Evolutionary conservation across 2,797 vertebrate species (phyloP), one percentile per base, ranked within the genome.

Genomic region (Erithacus rubecula): DNA sequence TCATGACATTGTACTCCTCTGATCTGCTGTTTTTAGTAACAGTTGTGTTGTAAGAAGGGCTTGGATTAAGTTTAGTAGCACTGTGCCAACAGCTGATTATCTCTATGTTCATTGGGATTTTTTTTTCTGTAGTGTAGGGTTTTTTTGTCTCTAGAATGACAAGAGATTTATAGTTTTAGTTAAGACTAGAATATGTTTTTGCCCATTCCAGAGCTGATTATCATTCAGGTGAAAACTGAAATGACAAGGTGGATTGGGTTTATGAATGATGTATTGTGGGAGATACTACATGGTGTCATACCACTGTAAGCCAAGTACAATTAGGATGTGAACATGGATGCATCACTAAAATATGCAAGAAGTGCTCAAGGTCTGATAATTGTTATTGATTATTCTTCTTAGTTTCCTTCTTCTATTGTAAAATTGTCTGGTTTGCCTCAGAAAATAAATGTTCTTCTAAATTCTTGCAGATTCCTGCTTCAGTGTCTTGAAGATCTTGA

Each of bases 401-500:
- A 8, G 19, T 68, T 79, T 14, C 17, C 24, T 56, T 59, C 51
- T 59, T 26, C 37, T 91, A 6, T 47, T 70, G 11, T 63, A 47
- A 77, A 76, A 37, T 51, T 51, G 4, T 68, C 32, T 79, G 27
- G 2, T 59, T 70, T 75, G 30, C 46, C 32, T 64, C 41, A 80
- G 21, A 85, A 94, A 93, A 55, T 64, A 74, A 89, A 32, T 41
- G 5, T 59, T 83, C 20, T 18, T 88, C 94, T 94, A n/a, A 43
- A 76, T 92, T 87, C 23, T 44, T 94, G 43, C 94, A 99, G 99
- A 95, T 99, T 99, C 98, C 97, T 99, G 94, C 98, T 99, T 97
- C 99, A 99, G 0, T 99, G 99, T 98, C 98, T 99, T 69, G 99
- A 99, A 91, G 99, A 99, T 94, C 98, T 99, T 94, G 99, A 99